Evolutionary conservation across 2,888 invertebrate genomes (phyloP), one percentile per base, ranked within the genome.

Genomic region (Leucoma salicis): DNA sequence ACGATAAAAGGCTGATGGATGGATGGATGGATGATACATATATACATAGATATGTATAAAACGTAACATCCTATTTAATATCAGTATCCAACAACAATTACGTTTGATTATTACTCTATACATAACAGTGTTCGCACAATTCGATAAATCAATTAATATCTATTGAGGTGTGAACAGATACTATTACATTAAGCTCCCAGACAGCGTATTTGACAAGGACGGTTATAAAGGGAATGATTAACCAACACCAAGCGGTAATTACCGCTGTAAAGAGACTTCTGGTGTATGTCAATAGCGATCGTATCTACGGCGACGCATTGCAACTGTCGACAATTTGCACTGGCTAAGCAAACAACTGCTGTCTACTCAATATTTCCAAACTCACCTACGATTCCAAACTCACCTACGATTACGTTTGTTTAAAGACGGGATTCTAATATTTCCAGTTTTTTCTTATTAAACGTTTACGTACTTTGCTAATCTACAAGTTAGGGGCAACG

Each of bases 141-240:
- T 24, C 24, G 39, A 18, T 38, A 33, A 29, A 35, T 31, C 31
- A 58, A 62, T 58, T 36, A 58, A 62, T 55, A 48, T 44, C 35
- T 46, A 55, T 62, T 58, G 56, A 58, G 40, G 18, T 43, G 11
- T 31, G 29, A 31, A 39, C 42, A 52, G 52, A 49, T 42, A 54
- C 46, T 39, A 46, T 48, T 36, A 31, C 16, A 15, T 29, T 16
- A 31, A 37, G 34, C 6, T 34, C 35, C 31, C 31, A 8, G 16
- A 10, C 31, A 14, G 24, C 8, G 43, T 54, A 45, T 56, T 59
- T 53, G 49, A 42, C 42, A 46, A 47, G 47, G 38, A 47, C 52
- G 46, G 45, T 49, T 66, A 73, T 78, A 85, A 83, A 86, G 82
- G 66, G 86, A 85, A 86, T 88, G 76, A 74, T 77, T 80, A 80